Evolutionary conservation across 2,888 invertebrate genomes (phyloP), one percentile per base, ranked within the genome.

Genomic region (Ferrisia virgata): DNA sequence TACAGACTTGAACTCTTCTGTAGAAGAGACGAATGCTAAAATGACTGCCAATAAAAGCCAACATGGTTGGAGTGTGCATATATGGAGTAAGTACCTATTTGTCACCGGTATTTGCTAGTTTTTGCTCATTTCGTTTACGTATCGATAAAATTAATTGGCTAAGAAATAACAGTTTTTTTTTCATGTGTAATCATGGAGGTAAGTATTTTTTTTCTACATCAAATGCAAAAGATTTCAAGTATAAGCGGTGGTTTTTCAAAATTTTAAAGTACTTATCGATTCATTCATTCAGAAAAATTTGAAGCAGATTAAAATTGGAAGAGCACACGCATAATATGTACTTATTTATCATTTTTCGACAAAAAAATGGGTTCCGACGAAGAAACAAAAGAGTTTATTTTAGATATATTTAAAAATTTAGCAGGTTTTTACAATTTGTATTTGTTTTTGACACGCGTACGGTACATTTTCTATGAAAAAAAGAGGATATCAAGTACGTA

Each of bases 1-100:
- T 47, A 85, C 18, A 15, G 47, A 64, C 22, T 72, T 28, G n/a
- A 64, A 84, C 25, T 78, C 82, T 11, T 84, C 85, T 64, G 84
- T 85, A 18, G 86, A 87, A 85, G 85, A 85, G 18, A 28, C 82
- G 47, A 80, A 78, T 69, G 78, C 76, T 85, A 69, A 84, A 72
- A 18, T 81, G 40, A 28, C 25, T 39, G 11, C 28, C 90, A 90
- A 9, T 64, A 40, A 40, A 11, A 33, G 18, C 15, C 31, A 39
- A 6, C 79, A 22, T 18, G 84, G 84, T n/a, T 94, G 93, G 93
- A 93, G 93, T 87, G 93, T 93, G 31, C 93, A 93, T 88, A 92
- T 93, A 86, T 94, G 93, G 93, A 93, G 93, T 93, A 89, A 92
- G 92, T 88, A n/a, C n/a, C n/a, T n/a, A n/a, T n/a, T n/a, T n/a